Evolutionary conservation across 1,140 invertebrate species (phyloP).

Genomic region (Atopsyche davidsoni): DNA sequence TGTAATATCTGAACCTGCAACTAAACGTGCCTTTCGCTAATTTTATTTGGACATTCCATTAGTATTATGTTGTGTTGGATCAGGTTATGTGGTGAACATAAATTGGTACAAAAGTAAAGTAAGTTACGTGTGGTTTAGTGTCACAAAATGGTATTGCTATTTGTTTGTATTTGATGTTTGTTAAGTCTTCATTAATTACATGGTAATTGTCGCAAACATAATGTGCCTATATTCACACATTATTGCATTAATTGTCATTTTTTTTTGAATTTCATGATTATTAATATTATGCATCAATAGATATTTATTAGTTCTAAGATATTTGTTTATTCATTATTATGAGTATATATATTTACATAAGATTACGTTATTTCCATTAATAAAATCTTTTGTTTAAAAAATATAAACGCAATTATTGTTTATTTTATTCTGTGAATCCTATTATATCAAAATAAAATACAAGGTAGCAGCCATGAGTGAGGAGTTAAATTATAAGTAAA

Average conservation of each 20-base stretch:
- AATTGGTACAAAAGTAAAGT: slow-evolving; percentile 12
- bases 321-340: slow-evolving; percentile 30
- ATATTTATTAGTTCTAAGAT: slow-evolving; percentile 31
- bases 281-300: slow-evolving; percentile 28
- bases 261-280: slow-evolving; percentile 19
- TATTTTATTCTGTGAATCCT: background rate
- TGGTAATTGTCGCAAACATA: slow-evolving; percentile 24
- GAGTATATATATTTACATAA: slow-evolving; percentile 30
- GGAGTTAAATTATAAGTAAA: no score
- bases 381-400: slow-evolving; percentile 30
- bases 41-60: slow-evolving; percentile 30
- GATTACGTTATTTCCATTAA: slow-evolving; percentile 30
- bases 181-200: slow-evolving; percentile 24
- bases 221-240: slow-evolving; percentile 31
- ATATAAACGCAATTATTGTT: background rate
- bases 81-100: slow-evolving; percentile 7
- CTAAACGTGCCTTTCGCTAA: slow-evolving; percentile 27
- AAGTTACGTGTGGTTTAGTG: slow-evolving; percentile 24
- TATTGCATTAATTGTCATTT: slow-evolving; percentile 27
- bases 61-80: slow-evolving; percentile 26
- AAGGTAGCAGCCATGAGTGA: no score
- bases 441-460: no score
- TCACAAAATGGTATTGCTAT: slow-evolving; percentile 26
- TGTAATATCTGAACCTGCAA: slow-evolving; percentile 17
- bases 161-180: slow-evolving; percentile 29